Evolutionary conservation across 2,888 invertebrate genomes (phyloP).

Genomic region (Ochlodes sylvanus): DNA sequence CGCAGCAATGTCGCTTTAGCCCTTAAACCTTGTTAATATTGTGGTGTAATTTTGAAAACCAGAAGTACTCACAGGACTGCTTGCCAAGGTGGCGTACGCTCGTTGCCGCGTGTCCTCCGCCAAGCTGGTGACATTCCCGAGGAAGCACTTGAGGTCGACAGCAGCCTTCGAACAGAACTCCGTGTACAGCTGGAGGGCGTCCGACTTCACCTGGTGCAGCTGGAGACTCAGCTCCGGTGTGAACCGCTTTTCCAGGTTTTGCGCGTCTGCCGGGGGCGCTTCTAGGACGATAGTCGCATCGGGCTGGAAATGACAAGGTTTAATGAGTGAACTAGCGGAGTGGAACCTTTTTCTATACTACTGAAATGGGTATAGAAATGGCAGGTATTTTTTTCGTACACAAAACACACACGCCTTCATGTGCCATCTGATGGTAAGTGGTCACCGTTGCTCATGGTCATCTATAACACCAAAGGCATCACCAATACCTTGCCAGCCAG

Average conservation of each 20-base stretch:
- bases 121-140: conserved; percentile 59
- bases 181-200: conserved; percentile 68
- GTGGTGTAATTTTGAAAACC: neutral
- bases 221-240: conserved; percentile 59
- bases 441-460: no score
- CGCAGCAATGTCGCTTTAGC: no score
- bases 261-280: conserved; percentile 46
- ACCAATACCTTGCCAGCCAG: no score
- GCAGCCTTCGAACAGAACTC: conserved; percentile 65
- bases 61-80: conserved; percentile 51
- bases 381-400: no score
- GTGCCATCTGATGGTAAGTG: no score
- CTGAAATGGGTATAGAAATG: no score
- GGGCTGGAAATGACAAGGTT: conserved; percentile 4
- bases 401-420: no score
- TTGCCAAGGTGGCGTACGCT: conserved; percentile 41
- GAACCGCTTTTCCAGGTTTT: conserved; percentile 58
- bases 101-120: conserved; percentile 51
- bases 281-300: conserved; percentile 50
- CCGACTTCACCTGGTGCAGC: conserved; percentile 56
- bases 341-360: no score
- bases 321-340: neutral
- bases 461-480: no score
- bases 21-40: neutral
- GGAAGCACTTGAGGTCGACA: conserved; percentile 60